Base-by-base conservation (phyloP, 1,140 invertebrate genomes). In the Pantala flavescens region DNA sequence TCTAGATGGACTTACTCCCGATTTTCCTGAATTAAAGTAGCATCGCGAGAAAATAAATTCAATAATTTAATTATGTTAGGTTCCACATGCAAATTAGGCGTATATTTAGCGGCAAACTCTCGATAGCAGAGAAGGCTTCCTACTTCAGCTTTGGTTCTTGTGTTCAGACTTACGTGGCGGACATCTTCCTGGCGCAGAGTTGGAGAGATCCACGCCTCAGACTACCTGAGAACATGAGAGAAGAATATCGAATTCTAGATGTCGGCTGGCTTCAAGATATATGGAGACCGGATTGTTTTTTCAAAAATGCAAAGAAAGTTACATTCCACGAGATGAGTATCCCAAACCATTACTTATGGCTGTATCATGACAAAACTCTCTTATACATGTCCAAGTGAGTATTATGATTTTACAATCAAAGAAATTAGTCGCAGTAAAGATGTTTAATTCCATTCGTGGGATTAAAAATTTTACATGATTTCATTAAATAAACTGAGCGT, bases 251-350 rank as follows among this genome's bases (percentile, higher is more conserved):
- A 75, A 93, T 95, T 79, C 84, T 96, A 73, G 93, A 95, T 81
- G 93, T 96, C 23, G 91, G 93, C 78, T 96, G 93, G 93, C 83
- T 96, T 77, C 91, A 94, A 82, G 91, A 89, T 81, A 95, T 96
- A 81, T 96, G 94, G 94, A 86, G 93, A 74, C 94, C 94, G 0
- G 94, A 96, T 83, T 94, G 92, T 81, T 95, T 96, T 84, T 95
- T 96, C 81, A 95, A 95, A 84, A 96, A 96, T 81, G 93, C 94
- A 49, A 96, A 96, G 81, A 93, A 93, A 81, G 93, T 96, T 24
- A 95, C 93, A 0, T 96, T 95, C 78, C 93, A 95, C 78, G 93
- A 95, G 84, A 96, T 96, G 93, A 95, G 92, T 80, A 94, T 96
- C 82, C 93, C 94, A 0, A 96, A 96, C 83, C 94, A 96, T 82